Percentiles rank a stretch among this genome's conserved stretches.
phyloP scores from a whole-genome alignment of 2,113 vertebrate genomes.

The Lipotes vexillifer region DNA sequence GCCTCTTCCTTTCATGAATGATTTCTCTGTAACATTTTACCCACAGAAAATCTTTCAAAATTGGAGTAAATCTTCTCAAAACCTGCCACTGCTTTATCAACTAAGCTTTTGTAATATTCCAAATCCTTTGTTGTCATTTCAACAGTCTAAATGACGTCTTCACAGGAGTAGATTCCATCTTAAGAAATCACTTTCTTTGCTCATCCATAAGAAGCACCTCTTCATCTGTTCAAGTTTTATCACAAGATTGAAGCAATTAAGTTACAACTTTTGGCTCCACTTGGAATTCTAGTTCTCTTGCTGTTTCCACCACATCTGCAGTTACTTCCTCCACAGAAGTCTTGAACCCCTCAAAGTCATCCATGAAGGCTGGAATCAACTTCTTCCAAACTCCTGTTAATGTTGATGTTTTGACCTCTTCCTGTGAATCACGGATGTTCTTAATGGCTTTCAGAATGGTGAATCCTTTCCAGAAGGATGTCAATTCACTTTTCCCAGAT shows the following conservation, averaged over 20 bases:
- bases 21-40: background rate
- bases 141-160: background rate
- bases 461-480: background rate
- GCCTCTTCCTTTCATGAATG: background rate
- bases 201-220: background rate
- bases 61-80: background rate
- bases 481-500: background rate
- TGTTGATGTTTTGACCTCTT: background rate
- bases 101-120: background rate
- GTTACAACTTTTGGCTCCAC: background rate
- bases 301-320: background rate
- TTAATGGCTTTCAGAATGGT: background rate
- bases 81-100: background rate
- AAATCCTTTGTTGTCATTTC: background rate
- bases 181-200: background rate
- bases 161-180: background rate
- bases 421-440: background rate
- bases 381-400: background rate
- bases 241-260: background rate
- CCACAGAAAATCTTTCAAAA: background rate
- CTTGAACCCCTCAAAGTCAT: background rate
- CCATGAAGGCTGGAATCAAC: background rate
- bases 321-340: background rate
- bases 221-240: too few species aligned
- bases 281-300: background rate